Base-by-base conservation (phyloP, 2,113 vertebrate species). In the Calypte anna region DNA sequence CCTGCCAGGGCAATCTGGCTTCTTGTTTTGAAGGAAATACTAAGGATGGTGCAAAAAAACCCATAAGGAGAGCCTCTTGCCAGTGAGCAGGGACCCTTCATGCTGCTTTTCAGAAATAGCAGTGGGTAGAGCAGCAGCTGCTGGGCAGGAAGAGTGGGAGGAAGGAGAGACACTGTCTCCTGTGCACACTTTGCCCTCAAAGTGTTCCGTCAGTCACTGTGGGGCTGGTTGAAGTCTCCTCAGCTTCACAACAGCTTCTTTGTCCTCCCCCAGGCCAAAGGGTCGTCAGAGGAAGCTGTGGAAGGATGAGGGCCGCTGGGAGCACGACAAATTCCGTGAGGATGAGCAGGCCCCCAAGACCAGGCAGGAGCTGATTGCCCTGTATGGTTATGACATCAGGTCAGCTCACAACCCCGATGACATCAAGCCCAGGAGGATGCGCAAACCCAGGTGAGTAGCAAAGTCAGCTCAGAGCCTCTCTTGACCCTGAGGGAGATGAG, bases 261-360 rank as follows among this genome's bases (percentile, higher is more conserved):
- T 10, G 14, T 61, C 22, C 33, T 86, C 44, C 25, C 8, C 33
- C 95, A 99, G 99, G 91, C 99, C 99, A 0, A 99, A 99, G 91
- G 99, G 98, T 13, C 97, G 99, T 4, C 99, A 99, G 96, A 97
- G 99, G 82, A 99, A 99, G 95, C 91, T 99, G 38, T 99, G 99
- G 99, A 99, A 99, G 90, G 99, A 99, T 5, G 99, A 99, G 87
- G 99, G 99, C 12, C 98, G 99, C 50, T 99, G 99, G 99, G 99
- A 99, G 9, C 99, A 99, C 1, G 99, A 99, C 95, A 98, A 96
- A n/a, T 99, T 99, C 97, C 98, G 99, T 33, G 99, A 99, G 97
- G 99, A 99, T 24, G 99, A 99, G 82, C 99, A 99, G 95, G 99
- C 99, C 16, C 99, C 99, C 1, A 99, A 99, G 96, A 99, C 98